Evolutionary conservation across 2,888 invertebrate genomes (phyloP).

Genomic region (Lissonota sp.): DNA sequence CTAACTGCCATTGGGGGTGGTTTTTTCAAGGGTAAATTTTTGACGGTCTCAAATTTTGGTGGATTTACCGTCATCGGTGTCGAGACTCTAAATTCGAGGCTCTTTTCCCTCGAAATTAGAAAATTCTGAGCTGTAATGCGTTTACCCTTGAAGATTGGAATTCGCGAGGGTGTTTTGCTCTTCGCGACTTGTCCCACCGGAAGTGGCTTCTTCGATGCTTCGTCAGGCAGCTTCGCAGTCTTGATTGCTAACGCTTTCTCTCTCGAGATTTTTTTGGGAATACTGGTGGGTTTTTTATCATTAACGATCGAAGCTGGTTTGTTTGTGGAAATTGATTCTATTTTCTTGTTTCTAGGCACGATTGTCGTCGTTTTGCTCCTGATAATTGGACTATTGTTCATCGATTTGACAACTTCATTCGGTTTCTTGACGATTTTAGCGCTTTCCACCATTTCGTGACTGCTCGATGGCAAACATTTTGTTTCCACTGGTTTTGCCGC

Average conservation of each 20-base stretch:
- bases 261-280: slow-evolving; percentile 49
- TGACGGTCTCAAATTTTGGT: neutral
- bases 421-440: neutral
- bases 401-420: slow-evolving; percentile 5
- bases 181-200: slow-evolving; percentile 44
- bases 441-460: neutral
- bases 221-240: slow-evolving; percentile 7
- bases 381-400: neutral
- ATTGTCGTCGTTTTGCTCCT: slow-evolving; percentile 50
- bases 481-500: slow-evolving; percentile 1
- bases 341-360: slow-evolving; percentile 43
- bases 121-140: slow-evolving; percentile 67
- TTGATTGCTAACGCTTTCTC: slow-evolving; percentile 20
- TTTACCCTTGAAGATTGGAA: slow-evolving; percentile 73
- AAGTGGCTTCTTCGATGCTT: slow-evolving; percentile 29
- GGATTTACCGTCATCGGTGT: slow-evolving; percentile 37
- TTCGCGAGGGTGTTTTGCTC: slow-evolving; percentile 70
- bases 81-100: slow-evolving; percentile 45
- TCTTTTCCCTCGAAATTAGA: neutral
- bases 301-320: neutral
- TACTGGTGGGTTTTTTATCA: slow-evolving; percentile 55
- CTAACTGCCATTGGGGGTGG: slow-evolving; percentile 30
- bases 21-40: slow-evolving; percentile 11
- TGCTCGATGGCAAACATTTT: slow-evolving; percentile 7
- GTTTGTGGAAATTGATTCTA: slow-evolving; percentile 34